Evolutionary conservation across 2,113 vertebrate species (phyloP), one percentile per base, ranked within the genome.

Genomic region (Spilogale gracilis): DNA sequence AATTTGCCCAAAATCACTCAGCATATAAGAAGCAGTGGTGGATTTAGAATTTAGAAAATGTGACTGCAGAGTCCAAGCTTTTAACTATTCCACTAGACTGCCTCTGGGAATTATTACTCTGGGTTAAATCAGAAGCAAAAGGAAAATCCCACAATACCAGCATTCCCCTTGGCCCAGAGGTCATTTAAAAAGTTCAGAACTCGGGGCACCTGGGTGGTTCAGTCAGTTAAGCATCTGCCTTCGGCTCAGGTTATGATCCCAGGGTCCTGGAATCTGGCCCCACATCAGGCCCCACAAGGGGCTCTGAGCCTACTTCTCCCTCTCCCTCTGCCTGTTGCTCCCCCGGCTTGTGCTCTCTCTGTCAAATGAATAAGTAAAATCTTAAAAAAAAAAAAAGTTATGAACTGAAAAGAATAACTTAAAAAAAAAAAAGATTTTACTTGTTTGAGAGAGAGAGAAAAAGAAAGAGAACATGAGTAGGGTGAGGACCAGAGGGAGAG

Each of bases 111-210:
- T 67, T 86, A 60, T 54, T 76, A 76, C 3, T 61, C 27, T 69
- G 30, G 45, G 38, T 48, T 91, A 85, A 83, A 50, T 21, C 56
- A 67, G 25, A 13, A n/a, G 13, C 67, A 11, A 73, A 89, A 48
- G 80, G 18, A 91, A 69, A 80, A 80, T 87, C 54, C n/a, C 32
- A 63, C 63, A 27, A 71, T 17, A 60, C 58, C 32, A 88, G 50
- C 30, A 58, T 89, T n/a, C 63, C 6, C 2, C 32, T 61, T 58
- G 23, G 32, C 38, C 74, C 73, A 61, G 12, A 63, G 25, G 30
- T 61, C n/a, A 80, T 23, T 87, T 65, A 85, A 83, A 95, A 83
- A 93, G 74, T 50, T 50, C 74, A 78, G 74, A 48, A 78, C 25
- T 50, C 7, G 1, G 32, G 67, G 32, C 0, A 9, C 67, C 30